Evolutionary conservation across 2,797 vertebrate species (phyloP).

Genomic region (Cercopithecus diana): DNA sequence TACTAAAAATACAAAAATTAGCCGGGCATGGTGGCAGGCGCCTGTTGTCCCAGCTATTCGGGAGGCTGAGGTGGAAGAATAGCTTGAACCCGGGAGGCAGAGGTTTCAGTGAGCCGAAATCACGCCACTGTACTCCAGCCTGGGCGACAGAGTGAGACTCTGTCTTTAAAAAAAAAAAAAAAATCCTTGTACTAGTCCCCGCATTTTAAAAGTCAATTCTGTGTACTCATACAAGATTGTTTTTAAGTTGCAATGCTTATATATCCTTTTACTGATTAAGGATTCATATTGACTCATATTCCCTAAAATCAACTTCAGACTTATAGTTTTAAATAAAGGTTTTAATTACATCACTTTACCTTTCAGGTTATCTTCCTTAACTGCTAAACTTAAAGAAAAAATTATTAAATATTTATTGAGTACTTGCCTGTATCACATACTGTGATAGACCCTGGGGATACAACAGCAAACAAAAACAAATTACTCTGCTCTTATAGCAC

Average conservation of each 20-base stretch:
- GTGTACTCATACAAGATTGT: neutral
- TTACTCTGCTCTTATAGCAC: neutral
- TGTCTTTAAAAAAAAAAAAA: neutral
- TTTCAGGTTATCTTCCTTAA: neutral
- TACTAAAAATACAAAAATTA: neutral
- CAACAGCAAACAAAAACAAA: neutral
- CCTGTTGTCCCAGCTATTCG: neutral
- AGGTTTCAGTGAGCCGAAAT: neutral
- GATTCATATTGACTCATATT: neutral
- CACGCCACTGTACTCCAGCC: neutral
- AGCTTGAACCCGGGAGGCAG: neutral
- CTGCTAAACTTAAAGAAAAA: neutral
- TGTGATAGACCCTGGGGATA: neutral
- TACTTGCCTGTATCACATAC: neutral
- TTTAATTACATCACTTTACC: neutral
- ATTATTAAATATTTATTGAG: neutral
- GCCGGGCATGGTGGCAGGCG: accelerated
- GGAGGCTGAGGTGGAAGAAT: neutral
- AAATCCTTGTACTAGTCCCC: neutral
- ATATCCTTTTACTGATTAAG: neutral
- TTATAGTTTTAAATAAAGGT: neutral
- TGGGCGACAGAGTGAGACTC: neutral
- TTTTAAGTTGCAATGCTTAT: neutral
- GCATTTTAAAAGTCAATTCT: neutral
- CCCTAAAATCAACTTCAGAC: neutral